Evolutionary conservation across 2,113 vertebrate species (phyloP).

Genomic region (Saimiri boliviensis): DNA sequence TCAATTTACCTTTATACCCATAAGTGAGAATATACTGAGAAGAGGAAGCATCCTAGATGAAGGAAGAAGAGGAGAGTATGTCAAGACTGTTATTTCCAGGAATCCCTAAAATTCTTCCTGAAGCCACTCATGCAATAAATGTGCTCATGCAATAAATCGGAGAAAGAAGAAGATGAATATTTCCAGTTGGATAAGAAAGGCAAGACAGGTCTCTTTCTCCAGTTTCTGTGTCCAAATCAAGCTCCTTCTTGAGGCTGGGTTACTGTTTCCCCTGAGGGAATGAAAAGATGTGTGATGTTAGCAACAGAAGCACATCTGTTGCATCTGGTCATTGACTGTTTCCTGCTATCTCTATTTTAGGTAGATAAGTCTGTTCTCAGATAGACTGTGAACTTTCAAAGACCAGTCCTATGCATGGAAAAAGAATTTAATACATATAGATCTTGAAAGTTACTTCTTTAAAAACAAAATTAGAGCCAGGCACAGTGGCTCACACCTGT

Average conservation of each 20-base stretch:
- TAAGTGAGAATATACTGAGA: background rate
- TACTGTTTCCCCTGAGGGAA: background rate
- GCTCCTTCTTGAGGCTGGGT: background rate
- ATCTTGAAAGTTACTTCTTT: background rate
- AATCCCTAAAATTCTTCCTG: background rate
- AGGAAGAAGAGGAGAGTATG: background rate
- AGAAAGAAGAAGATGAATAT: background rate
- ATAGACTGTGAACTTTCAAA: background rate
- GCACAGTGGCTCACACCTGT: no score
- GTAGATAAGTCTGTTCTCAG: background rate
- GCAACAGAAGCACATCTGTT: background rate
- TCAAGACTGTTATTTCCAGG: background rate
- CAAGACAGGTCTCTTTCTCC: background rate
- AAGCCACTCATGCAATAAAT: background rate
- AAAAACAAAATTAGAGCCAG: no score
- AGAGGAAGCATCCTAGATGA: background rate
- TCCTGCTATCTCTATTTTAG: background rate
- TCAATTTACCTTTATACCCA: background rate
- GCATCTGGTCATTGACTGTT: background rate
- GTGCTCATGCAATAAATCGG: background rate
- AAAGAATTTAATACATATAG: background rate
- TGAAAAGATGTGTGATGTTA: background rate
- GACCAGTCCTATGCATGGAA: background rate
- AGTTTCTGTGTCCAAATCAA: background rate
- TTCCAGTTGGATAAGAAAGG: background rate